phyloP scores from a whole-genome alignment of 2,113 vertebrate genomes.

The Proteles cristata region DNA sequence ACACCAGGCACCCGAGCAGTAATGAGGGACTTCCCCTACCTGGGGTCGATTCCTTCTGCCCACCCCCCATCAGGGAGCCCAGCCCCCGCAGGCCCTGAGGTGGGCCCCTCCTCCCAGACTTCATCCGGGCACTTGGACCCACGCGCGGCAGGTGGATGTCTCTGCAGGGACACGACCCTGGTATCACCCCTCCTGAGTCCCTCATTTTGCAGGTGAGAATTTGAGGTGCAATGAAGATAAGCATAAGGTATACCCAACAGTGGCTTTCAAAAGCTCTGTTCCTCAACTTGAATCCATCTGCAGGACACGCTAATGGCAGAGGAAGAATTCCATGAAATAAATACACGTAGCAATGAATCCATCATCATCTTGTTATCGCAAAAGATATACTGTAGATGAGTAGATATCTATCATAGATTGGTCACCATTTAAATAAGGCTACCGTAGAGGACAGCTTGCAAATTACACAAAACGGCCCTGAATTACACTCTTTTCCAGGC shows the following conservation, averaged over 20 bases:
- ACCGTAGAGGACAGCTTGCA: conserved; percentile 60
- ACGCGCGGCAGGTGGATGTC: background rate
- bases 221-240: background rate
- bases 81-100: background rate
- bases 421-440: conserved; percentile 32
- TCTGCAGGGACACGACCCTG: no score
- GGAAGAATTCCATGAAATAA: conserved; percentile 18
- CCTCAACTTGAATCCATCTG: background rate
- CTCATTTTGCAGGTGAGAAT: background rate
- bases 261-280: background rate
- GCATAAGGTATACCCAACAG: background rate
- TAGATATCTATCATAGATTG: background rate
- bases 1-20: conserved; percentile 63
- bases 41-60: background rate
- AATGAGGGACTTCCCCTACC: conserved; percentile 69
- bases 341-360: conserved; percentile 9
- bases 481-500: conserved; percentile 5
- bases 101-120: background rate
- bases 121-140: rapidly evolving
- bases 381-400: background rate
- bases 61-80: background rate
- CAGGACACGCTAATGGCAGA: background rate
- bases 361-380: conserved; percentile 50
- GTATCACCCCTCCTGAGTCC: background rate
- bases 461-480: conserved; percentile 31